Conservation (phyloP, 2,888 invertebrate species). For the Coremacera marginata region DNA sequence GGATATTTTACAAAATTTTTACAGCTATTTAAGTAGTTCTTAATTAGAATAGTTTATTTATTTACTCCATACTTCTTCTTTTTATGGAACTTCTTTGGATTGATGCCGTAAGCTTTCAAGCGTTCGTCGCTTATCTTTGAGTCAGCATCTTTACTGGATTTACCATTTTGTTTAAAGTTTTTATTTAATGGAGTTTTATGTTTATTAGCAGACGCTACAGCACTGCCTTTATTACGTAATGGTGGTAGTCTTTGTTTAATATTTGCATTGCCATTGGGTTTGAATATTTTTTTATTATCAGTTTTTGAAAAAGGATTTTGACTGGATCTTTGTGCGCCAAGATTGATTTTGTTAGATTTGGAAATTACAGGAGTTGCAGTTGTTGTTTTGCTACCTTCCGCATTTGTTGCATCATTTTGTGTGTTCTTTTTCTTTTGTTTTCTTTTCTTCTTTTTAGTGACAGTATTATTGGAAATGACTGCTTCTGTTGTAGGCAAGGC, state of each 20-base stretch:
- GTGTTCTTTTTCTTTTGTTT: not conserved
- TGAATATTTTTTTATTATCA: not conserved
- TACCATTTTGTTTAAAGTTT: conserved; percentile 22
- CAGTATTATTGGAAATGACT: not conserved
- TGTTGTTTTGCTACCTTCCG: no score
- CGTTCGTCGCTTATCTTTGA: conserved; percentile 78
- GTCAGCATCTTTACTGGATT: conserved; percentile 34
- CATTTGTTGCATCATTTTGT: not conserved
- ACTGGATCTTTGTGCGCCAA: not conserved
- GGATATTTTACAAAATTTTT: not conserved
- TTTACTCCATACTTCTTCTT: conserved; percentile 59
- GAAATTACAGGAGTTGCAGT: no score
- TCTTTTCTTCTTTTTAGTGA: conserved; percentile 38
- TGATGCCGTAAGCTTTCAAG: conserved; percentile 90
- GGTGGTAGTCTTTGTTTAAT: not conserved
- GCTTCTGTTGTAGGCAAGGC: not conserved
- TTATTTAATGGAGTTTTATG: conserved; percentile 38
- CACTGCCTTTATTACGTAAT: not conserved
- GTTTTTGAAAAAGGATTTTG: conserved; percentile 38
- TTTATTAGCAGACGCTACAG: conserved; percentile 8
- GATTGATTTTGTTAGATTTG: no score
- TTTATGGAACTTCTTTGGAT: conserved; percentile 82
- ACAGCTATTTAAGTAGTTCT: not conserved
- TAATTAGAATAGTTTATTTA: conserved; percentile 25
- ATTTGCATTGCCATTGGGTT: not conserved